A percentile compares a stretch with the other conserved stretches of the same genome.
Evolutionary conservation across 2,797 vertebrate genomes (phyloP).

Genomic region (Liparis tanakae): DNA sequence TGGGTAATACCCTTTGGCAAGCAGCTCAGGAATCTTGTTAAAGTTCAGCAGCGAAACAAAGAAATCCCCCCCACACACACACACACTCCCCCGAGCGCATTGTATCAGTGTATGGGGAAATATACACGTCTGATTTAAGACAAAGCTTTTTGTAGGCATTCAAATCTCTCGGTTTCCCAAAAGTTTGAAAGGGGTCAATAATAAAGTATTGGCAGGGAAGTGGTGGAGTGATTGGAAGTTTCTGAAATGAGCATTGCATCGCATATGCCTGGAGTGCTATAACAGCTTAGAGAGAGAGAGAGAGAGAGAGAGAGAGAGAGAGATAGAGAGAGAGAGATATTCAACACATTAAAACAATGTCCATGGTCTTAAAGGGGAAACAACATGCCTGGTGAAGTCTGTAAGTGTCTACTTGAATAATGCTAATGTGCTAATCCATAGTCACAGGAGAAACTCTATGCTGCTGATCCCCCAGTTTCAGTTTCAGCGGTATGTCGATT

Average conservation of each 20-base stretch:
- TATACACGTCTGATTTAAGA: conserved; percentile 62
- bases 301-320: too few relatives aligned
- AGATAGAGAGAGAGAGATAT: too few relatives aligned
- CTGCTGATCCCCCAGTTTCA: not conserved
- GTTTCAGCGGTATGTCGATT: not conserved
- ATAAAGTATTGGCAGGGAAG: conserved; percentile 31
- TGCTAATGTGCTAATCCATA: not conserved
- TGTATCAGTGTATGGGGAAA: conserved; percentile 53
- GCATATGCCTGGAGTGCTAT: conserved; percentile 1
- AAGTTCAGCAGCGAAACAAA: conserved; percentile 60
- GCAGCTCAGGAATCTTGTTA: conserved; percentile 58
- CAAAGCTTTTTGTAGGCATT: conserved; percentile 66
- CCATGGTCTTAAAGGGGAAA: not conserved
- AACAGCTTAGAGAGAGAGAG: not conserved
- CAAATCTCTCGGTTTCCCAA: conserved; percentile 43
- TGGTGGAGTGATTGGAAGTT: conserved; percentile 47
- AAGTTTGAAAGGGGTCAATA: conserved; percentile 45
- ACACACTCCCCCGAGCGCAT: too few relatives aligned
- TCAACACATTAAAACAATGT: not conserved
- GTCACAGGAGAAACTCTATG: not conserved
- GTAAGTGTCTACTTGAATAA: not conserved
- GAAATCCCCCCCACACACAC: not conserved
- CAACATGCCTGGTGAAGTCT: not conserved
- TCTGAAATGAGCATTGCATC: conserved; percentile 46
- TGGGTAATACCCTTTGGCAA: conserved; percentile 55